Base-by-base conservation (phyloP, 2,113 vertebrate genomes). In the Pygoscelis antarcticus region DNA sequence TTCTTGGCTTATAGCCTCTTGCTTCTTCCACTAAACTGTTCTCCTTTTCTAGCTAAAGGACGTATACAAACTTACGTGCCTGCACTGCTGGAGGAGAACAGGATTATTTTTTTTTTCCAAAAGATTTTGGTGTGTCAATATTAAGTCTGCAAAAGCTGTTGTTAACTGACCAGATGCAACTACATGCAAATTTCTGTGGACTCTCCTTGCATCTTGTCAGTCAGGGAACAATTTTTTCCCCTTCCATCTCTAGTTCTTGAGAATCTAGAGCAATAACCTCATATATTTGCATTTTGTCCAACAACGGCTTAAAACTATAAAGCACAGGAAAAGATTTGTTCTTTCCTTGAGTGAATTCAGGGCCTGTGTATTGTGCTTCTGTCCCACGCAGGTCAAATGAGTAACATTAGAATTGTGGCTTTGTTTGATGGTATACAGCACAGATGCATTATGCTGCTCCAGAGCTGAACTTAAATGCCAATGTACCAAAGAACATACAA, bases 1-100 rank as follows among this genome's bases (percentile, higher is more conserved):
- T 93, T 95, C 91, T 92, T 95, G 71, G 83, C 58, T 95, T 71
- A 51, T 34, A 88, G 87, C 64, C 72, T 87, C 65, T 75, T 93
- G 42, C 42, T 89, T 66, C 71, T 90, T 96, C 36, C 46, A 65
- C 36, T 80, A 8, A 85, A 84, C 26, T 46, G 3, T 91, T 95
- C 36, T 85, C 36, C 68, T 60, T 89, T 68, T 57, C 52, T 89
- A 91, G 69, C 36, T 82, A 7, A 69, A 61, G 46, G 40, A n/a
- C 55, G 17, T 18, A 38, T 40, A 23, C 22, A 84, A 27, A 55
- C 34, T 51, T 88, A 49, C 1, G 15, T 72, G 19, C 20, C 61
- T 89, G 20, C 27, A 42, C 26, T 80, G 20, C 32, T 72, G 60
- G 64, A 66, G 23, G 18, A 77, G 38, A 78, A 22, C 6, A 69